phyloP scores from a whole-genome alignment of 64 coral and sea anemone genomes.

The Pocillopora damicornis region DNA sequence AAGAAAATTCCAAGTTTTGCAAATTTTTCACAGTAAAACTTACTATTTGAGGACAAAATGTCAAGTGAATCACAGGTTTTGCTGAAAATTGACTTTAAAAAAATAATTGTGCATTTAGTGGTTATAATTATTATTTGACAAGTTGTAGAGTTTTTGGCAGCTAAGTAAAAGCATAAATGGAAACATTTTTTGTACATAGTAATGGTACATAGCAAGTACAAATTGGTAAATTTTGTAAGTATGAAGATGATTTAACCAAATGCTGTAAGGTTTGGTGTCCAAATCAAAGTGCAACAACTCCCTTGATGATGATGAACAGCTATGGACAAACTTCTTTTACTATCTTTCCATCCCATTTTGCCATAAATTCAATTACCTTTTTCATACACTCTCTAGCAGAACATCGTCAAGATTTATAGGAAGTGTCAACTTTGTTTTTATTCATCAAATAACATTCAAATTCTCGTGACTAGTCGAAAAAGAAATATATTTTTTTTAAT shows the following conservation, averaged over 20 bases:
- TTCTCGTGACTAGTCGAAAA: no score
- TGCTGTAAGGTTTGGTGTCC: no score
- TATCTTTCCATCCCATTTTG: no score
- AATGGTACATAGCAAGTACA: background rate
- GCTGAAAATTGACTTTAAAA: background rate
- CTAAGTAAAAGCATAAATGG: background rate
- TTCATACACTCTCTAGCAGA: background rate
- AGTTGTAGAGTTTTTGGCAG: background rate
- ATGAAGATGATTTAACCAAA: no score
- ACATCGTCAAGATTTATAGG: no score
- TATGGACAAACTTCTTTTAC: no score
- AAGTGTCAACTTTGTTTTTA: no score
- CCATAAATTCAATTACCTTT: background rate
- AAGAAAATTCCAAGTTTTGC: background rate
- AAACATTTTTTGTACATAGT: slow-evolving; percentile 1
- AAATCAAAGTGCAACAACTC: no score
- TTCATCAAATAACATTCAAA: no score
- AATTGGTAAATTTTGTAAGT: background rate
- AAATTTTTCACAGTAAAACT: background rate
- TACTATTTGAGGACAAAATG: background rate
- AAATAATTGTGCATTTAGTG: background rate
- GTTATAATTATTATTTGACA: background rate
- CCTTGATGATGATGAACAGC: no score
- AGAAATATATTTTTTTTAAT: no score
- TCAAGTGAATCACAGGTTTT: background rate